Evolutionary conservation across 2,113 vertebrate genomes (phyloP).

Genomic region (Syrmaticus mikado): DNA sequence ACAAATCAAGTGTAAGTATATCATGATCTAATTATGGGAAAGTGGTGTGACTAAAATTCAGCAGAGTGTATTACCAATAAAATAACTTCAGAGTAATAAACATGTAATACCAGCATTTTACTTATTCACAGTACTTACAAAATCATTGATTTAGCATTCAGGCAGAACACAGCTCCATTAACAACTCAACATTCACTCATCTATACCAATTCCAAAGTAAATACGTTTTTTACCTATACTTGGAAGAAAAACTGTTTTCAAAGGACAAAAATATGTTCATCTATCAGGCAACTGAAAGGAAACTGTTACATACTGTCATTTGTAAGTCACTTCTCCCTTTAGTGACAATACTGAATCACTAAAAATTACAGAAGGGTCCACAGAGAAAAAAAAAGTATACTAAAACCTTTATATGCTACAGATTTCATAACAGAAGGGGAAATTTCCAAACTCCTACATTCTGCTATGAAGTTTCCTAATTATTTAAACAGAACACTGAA

Average conservation of each 20-base stretch:
- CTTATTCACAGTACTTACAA: not conserved
- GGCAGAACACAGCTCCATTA: slow-evolving; percentile 15
- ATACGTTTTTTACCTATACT: not conserved
- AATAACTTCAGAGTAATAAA: not conserved
- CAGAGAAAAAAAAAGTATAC: not conserved
- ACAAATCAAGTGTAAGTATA: not conserved
- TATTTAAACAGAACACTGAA: not conserved
- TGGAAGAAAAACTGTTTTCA: not conserved
- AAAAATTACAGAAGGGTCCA: not conserved
- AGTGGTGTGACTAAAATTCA: not conserved
- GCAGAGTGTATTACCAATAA: not conserved
- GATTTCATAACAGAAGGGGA: not conserved
- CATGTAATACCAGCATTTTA: not conserved
- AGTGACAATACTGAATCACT: not conserved
- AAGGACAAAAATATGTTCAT: not conserved
- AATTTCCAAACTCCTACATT: not conserved
- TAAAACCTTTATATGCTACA: not conserved
- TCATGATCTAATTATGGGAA: not conserved
- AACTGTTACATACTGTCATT: not conserved
- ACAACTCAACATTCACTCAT: not conserved
- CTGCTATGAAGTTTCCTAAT: not conserved
- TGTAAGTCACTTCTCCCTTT: not conserved
- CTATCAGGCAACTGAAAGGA: not conserved
- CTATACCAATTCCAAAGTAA: not conserved
- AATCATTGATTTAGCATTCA: slow-evolving; percentile 22